Base-by-base conservation (phyloP, 2,888 invertebrate species). In the Chouioia cunea region DNA sequence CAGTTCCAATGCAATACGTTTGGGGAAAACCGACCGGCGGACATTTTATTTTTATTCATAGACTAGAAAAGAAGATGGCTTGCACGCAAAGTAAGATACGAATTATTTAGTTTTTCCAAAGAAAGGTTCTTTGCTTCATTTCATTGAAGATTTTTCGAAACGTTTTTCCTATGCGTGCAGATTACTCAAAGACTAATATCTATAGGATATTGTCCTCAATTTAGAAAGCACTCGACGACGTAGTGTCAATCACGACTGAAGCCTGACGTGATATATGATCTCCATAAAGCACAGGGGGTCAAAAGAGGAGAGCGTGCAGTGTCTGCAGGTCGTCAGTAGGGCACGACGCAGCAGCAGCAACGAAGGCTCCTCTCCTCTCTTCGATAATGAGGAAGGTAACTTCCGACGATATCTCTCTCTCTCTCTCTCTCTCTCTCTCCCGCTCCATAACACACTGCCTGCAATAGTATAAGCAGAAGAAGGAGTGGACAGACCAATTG, bases 341-440 rank as follows among this genome's bases (percentile, higher is more conserved):
- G 64, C 71, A 71, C 57, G 62, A 50, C 65, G 56, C 57, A 52
- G 16, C 68, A 23, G 50, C 73, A 65, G 73, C 70, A 76, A 70
- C 73, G 69, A 62, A 65, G 70, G 70, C 69, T 69, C 53, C 58
- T 60, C 63, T 36, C 36, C 36, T 36, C 59, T 65, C 66, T 46
- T 85, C 84, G 83, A 84, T 85, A 85, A 85, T 85, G 85, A 85
- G 85, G 85, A 85, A 85, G 85, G 85, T 85, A 84, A 85, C 85
- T 85, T 85, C 85, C 85, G 85, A 85, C 83, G 83, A 83, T 83
- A 36, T 36, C 36, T 36, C 36, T 6, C 36, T n/a, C 16, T 62
- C 47, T 16, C 16, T n/a, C 16, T n/a, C 52, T 6, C 36, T 2
- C 27, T 27, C 27, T 27, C 71, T 69, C 73, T 65, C 52, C 65